Conservation (phyloP, 1,140 invertebrate genomes). For the Chrysomallon squamiferum region DNA sequence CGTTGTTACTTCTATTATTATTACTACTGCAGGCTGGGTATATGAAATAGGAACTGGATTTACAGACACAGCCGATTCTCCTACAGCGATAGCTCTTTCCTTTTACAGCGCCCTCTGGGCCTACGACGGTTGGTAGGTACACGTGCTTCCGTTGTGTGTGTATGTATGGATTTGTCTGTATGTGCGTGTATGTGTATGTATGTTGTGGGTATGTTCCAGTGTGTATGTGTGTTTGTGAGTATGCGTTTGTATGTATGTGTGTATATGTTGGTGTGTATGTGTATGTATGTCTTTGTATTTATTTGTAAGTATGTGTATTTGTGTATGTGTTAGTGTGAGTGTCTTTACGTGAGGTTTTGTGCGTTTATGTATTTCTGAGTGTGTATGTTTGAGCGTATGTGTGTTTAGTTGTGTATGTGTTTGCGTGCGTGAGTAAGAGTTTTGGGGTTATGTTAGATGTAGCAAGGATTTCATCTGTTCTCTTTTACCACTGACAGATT, state of each 20-base stretch:
- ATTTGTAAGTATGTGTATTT: no score
- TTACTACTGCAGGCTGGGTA: constrained; percentile 51
- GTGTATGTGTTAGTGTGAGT: background rate
- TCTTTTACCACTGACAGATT: background rate
- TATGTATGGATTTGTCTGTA: background rate
- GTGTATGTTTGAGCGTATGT: background rate
- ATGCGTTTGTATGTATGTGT: background rate
- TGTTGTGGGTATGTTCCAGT: background rate
- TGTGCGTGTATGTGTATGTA: background rate
- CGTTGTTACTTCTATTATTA: no score
- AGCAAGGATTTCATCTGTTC: background rate
- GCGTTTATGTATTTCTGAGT: no score
- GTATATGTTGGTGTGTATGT: no score
- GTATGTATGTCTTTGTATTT: no score
- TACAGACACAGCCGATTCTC: constrained; percentile 42
- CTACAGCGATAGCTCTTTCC: constrained; percentile 61
- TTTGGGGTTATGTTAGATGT: background rate
- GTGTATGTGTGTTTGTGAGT: background rate
- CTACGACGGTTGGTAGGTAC: constrained; percentile 63
- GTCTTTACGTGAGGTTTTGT: background rate
- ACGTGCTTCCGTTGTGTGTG: background rate
- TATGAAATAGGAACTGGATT: constrained; percentile 64
- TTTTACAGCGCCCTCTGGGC: constrained; percentile 66
- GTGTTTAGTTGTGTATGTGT: background rate
- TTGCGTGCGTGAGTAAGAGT: background rate